These are phyloP conservation scores for Mantis religiosa DNA, from an alignment of 2,888 invertebrate species.

Conservation along the genomic window DNA sequence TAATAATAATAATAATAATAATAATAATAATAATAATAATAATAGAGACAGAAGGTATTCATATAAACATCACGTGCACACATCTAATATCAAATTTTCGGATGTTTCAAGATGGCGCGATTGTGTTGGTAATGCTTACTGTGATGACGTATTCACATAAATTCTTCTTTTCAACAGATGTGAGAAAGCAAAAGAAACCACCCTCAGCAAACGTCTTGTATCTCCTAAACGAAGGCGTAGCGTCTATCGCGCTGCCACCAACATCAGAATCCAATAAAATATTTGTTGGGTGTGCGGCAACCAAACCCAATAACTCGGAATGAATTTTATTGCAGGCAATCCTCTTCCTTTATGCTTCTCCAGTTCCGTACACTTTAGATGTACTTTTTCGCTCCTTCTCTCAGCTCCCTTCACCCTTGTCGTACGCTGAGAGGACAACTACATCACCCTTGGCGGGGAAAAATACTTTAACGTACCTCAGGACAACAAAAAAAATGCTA, in stretches of 20 bases:
- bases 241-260: not conserved
- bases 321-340: not conserved
- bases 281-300: not conserved
- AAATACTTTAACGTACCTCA: not conserved
- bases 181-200: not conserved
- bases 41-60: too few species aligned
- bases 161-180: not conserved
- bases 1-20: too few species aligned
- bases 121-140: too few species aligned
- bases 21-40: too few species aligned
- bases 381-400: not conserved
- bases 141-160: too few species aligned
- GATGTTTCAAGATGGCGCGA: too few species aligned
- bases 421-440: not conserved
- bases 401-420: not conserved
- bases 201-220: not conserved
- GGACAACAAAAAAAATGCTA: not conserved
- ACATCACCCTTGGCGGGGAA: not conserved
- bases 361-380: not conserved
- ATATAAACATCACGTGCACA: too few species aligned
- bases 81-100: too few species aligned
- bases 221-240: not conserved
- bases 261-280: not conserved
- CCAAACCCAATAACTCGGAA: constrained; percentile 6
- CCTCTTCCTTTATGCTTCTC: not conserved